Evolutionary conservation across 2,888 invertebrate species (phyloP), one percentile per base, ranked within the genome.

Genomic region (Drosophila histrio): DNA sequence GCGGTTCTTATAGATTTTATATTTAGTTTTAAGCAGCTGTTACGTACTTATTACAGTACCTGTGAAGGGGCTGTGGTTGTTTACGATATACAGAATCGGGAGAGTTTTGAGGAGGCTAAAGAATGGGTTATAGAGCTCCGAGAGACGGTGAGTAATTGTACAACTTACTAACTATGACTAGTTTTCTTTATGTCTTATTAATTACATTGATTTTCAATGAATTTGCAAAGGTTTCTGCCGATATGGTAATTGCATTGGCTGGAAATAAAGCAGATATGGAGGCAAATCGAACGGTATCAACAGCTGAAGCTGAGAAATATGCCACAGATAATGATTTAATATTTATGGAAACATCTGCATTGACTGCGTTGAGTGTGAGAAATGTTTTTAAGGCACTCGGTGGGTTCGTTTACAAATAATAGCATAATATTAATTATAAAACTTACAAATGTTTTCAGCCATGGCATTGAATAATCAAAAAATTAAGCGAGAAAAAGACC

Each of bases 31-130:
- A 59, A n/a, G 26, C 5, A 50, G 0, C 8, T 83, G 7, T 15
- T 65, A 1, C 21, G 9, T 4, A 17, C 4, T 0, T 53, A 74
- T 32, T 69, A 73, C 15, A 30, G 8, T 0, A 11, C 9, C 17
- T 61, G 54, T 24, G 7, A 30, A 1, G 84, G 60, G 0, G 78
- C 64, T 28, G 4, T 80, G 7, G n/a, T 79, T 34, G 71, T 71
- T 0, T 79, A 71, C 8, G 78, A 80, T 21, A 67, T 79, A 30
- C 68, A 71, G 17, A 21, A 62, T 24, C 57, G 59, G 0, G 3
- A 52, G 2, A 77, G 61, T 21, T 79, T 30, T 13, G 11, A 34
- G 0, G 22, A 39, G 0, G 84, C 63, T 2, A 43, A 56, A 30
- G 4, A 56, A 0, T 80, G 68, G 73, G 44, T 73, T 0, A 4